phyloP scores from a whole-genome alignment of 2,888 invertebrate species.

The Caenorhabditis drosophilae region DNA sequence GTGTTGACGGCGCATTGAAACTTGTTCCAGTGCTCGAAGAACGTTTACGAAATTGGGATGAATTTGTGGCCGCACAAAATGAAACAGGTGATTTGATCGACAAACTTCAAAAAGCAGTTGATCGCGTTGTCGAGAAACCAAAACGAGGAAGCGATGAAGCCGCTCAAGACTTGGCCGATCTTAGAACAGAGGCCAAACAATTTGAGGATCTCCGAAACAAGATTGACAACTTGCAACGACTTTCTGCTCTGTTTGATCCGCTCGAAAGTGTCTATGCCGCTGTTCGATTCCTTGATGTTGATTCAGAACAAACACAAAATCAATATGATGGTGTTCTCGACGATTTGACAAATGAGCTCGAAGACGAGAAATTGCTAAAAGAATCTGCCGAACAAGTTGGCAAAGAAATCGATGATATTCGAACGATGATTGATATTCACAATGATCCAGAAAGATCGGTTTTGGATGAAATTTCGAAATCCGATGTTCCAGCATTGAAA shows the following conservation, averaged over 20 bases:
- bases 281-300: conserved; percentile 56
- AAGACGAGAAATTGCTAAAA: conserved; percentile 34
- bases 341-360: conserved; percentile 29
- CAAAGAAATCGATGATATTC: conserved; percentile 25
- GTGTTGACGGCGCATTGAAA: conserved; percentile 23
- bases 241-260: conserved; percentile 49
- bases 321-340: conserved; percentile 46
- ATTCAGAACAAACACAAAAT: conserved; percentile 47
- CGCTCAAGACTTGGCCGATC: conserved; percentile 14
- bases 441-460: conserved; percentile 9
- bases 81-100: conserved; percentile 35
- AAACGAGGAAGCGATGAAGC: conserved; percentile 19
- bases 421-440: conserved; percentile 5
- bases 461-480: conserved; percentile 4
- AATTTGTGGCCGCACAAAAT: conserved; percentile 47
- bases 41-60: conserved; percentile 29
- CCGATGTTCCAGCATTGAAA: conserved; percentile 23
- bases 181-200: conserved; percentile 10
- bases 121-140: conserved; percentile 17
- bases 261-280: conserved; percentile 52
- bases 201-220: conserved; percentile 20
- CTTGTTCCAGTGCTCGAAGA: conserved; percentile 31
- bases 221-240: conserved; percentile 33
- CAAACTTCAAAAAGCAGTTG: conserved; percentile 31
- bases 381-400: conserved; percentile 36